Conservation (phyloP, 2,113 vertebrate species). For the Strix aluco region DNA sequence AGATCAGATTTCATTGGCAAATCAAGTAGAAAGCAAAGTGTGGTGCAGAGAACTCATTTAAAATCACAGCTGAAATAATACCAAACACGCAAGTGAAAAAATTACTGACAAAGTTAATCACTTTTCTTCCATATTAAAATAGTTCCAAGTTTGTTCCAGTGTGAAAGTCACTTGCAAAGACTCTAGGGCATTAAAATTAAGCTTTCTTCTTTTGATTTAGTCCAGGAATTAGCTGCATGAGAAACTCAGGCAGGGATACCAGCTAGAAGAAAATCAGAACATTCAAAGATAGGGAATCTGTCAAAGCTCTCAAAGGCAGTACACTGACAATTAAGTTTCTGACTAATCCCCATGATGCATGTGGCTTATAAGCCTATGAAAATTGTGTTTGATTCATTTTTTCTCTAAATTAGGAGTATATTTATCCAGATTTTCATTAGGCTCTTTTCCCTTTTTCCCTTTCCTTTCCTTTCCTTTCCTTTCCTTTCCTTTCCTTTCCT, state of each 20-base stretch:
- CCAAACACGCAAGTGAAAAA: conserved; percentile 15
- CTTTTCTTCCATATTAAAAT: conserved; percentile 28
- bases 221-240: conserved; percentile 29
- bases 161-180: conserved; percentile 9
- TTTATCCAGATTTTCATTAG: neutral
- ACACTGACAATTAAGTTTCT: conserved; percentile 4
- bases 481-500: too few relatives aligned
- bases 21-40: neutral
- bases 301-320: conserved; percentile 11
- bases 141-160: conserved; percentile 20
- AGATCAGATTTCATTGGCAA: conserved; percentile 29
- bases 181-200: conserved; percentile 20
- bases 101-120: conserved; percentile 34
- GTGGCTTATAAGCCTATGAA: neutral
- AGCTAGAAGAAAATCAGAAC: conserved; percentile 25
- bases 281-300: neutral
- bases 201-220: conserved; percentile 50
- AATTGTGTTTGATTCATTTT: neutral
- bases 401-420: neutral
- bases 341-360: neutral
- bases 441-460: too few relatives aligned
- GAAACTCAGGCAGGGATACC: neutral
- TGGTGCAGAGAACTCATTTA: conserved; percentile 4
- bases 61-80: conserved; percentile 52
- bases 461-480: too few relatives aligned